A percentile compares a stretch with the other conserved stretches of the same genome.
phyloP scores from a whole-genome alignment of 1,140 invertebrate species.

The Solenopsis fugax region DNA sequence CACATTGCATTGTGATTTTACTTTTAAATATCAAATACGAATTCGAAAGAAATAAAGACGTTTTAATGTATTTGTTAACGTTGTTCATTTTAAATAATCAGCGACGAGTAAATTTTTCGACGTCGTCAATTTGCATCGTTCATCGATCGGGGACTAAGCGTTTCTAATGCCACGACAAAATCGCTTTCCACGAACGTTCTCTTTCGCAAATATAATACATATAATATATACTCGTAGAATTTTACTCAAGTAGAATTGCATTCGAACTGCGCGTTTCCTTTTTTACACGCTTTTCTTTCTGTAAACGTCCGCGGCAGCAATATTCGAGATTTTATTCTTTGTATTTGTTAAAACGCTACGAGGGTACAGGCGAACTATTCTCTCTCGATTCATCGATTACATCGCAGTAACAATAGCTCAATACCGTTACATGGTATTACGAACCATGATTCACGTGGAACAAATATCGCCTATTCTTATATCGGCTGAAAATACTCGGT shows the following conservation, averaged over 20 bases:
- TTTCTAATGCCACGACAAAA: not conserved
- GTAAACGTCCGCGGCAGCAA: not conserved
- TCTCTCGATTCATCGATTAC: conserved; percentile 52
- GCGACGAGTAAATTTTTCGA: not conserved
- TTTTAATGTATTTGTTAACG: not conserved
- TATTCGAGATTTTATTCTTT: conserved; percentile 28
- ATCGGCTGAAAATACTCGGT: conserved; percentile 51
- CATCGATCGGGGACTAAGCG: not conserved
- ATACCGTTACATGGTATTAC: conserved; percentile 58
- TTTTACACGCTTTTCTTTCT: not conserved
- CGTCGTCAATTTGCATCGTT: not conserved
- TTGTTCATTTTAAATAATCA: not conserved
- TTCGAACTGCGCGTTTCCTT: not conserved
- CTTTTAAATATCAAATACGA: not conserved
- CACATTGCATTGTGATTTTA: not conserved
- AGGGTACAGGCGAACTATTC: conserved; percentile 9
- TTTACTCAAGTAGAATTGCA: not conserved
- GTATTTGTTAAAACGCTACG: conserved; percentile 45
- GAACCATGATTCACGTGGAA: conserved; percentile 53
- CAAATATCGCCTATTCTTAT: conserved; percentile 65
- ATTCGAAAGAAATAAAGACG: not conserved
- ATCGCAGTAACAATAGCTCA: conserved; percentile 58
- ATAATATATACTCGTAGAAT: not conserved
- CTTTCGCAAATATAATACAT: not conserved
- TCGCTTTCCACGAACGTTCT: not conserved